Conservation (phyloP, 2,113 vertebrate genomes). For the Pachypanchax playfairii region DNA sequence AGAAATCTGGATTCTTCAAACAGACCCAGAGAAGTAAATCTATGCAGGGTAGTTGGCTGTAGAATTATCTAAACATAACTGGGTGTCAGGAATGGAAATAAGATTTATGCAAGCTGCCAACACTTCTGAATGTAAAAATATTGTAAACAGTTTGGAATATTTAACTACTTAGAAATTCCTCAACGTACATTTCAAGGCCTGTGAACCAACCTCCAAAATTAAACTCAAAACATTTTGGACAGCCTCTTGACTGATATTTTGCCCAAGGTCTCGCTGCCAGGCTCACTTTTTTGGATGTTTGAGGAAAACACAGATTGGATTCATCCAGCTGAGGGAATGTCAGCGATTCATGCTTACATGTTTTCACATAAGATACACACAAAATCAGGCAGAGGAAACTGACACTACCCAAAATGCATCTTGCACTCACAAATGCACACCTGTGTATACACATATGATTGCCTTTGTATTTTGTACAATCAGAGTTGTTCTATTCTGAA, state of each 20-base stretch:
- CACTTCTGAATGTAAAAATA: slow-evolving; percentile 40
- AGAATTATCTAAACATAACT: slow-evolving; percentile 25
- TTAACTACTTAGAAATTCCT: slow-evolving; percentile 30
- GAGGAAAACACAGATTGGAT: slow-evolving; percentile 50
- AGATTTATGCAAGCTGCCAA: slow-evolving; percentile 33
- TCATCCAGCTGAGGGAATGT: slow-evolving; percentile 64
- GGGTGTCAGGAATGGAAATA: slow-evolving; percentile 39
- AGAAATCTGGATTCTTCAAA: slow-evolving; percentile 36
- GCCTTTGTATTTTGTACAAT: slow-evolving; percentile 66
- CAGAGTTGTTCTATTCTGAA: slow-evolving; percentile 42
- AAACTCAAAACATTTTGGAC: slow-evolving; percentile 31
- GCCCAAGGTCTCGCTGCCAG: slow-evolving; percentile 37
- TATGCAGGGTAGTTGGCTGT: slow-evolving; percentile 23
- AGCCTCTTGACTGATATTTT: slow-evolving; percentile 15
- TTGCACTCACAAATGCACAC: slow-evolving; percentile 49
- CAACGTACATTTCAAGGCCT: slow-evolving; percentile 24
- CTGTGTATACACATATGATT: slow-evolving; percentile 67
- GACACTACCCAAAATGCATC: slow-evolving; percentile 46
- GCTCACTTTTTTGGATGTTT: slow-evolving; percentile 6
- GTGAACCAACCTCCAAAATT: slow-evolving; percentile 40
- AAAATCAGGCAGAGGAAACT: slow-evolving; percentile 67
- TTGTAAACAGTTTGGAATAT: slow-evolving; percentile 50
- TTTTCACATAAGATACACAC: slow-evolving; percentile 76
- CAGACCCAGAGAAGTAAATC: slow-evolving; percentile 37
- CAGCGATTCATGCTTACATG: slow-evolving; percentile 55